A percentile compares a stretch with the other conserved stretches of the same genome.
phyloP scores from a whole-genome alignment of 2,888 invertebrate genomes.

The Boloria euphrosyne region DNA sequence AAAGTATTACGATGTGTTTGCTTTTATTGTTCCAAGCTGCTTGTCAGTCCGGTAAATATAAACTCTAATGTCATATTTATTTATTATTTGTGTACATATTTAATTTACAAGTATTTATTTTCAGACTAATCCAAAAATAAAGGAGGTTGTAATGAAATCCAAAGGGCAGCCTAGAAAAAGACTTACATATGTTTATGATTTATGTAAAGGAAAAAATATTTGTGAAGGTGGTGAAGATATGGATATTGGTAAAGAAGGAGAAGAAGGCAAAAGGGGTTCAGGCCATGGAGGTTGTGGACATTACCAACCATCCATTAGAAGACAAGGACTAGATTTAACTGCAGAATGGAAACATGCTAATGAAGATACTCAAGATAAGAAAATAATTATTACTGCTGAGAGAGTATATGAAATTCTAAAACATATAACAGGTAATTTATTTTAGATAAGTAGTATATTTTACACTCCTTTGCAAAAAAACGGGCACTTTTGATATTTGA shows the following conservation, averaged over 20 bases:
- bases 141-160: conserved; percentile 97
- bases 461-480: no score
- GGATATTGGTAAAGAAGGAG: conserved; percentile 92
- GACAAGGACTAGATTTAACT: conserved; percentile 94
- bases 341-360: conserved; percentile 99
- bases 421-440: conserved; percentile 86
- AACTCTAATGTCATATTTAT: conserved; percentile 6
- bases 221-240: conserved; percentile 99
- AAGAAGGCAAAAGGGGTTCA: conserved; percentile 81
- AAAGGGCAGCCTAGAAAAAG: conserved; percentile 98
- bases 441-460: neutral
- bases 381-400: conserved; percentile 96
- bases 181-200: conserved; percentile 96
- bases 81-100: neutral
- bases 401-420: conserved; percentile 98
- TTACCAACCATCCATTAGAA: conserved; percentile 96
- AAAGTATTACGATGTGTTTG: conserved; percentile 99
- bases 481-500: no score
- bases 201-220: conserved; percentile 98
- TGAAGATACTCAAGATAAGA: conserved; percentile 98
- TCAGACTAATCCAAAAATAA: conserved; percentile 94
- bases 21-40: conserved; percentile 98
- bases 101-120: conserved; percentile 48
- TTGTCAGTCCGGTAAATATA: conserved; percentile 94
- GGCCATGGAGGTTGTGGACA: conserved; percentile 98